A percentile compares a stretch with the other conserved stretches of the same genome.
Evolutionary conservation across 2,113 vertebrate genomes (phyloP).

Genomic region (Psittacus erithacus): DNA sequence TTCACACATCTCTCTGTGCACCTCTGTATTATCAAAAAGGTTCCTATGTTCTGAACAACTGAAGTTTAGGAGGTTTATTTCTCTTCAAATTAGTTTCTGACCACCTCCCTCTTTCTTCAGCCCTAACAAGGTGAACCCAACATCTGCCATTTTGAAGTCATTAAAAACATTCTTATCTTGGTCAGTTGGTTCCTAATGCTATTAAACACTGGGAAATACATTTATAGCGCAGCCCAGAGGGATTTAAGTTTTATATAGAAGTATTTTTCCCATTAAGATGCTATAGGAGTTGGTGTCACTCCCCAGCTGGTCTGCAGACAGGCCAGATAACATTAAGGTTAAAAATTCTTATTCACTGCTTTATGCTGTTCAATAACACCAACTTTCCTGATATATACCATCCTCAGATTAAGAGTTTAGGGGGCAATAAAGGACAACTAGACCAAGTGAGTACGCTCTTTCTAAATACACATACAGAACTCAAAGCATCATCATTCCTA

Average conservation of each 20-base stretch:
- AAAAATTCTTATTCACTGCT: not conserved
- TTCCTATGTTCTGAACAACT: not conserved
- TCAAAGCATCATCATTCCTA: not conserved
- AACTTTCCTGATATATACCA: not conserved
- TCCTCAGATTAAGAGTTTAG: not conserved
- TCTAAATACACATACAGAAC: not conserved
- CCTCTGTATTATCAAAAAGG: not conserved
- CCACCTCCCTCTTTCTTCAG: rapidly evolving
- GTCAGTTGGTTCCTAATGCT: not conserved
- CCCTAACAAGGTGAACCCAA: not conserved
- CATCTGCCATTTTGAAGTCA: not conserved
- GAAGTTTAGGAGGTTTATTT: not conserved
- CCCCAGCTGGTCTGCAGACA: not conserved
- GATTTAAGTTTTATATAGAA: not conserved
- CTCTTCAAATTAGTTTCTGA: not conserved
- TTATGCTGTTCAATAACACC: not conserved
- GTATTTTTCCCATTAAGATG: not conserved
- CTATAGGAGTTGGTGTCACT: not conserved
- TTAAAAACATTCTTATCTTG: not conserved
- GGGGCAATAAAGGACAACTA: not conserved
- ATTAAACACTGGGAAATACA: not conserved
- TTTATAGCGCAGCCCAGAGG: not conserved
- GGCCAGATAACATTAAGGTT: not conserved
- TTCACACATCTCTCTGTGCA: too few species aligned
- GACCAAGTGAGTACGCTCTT: rapidly evolving